phyloP scores from a whole-genome alignment of 2,888 invertebrate genomes.

The Idaea aversata region DNA sequence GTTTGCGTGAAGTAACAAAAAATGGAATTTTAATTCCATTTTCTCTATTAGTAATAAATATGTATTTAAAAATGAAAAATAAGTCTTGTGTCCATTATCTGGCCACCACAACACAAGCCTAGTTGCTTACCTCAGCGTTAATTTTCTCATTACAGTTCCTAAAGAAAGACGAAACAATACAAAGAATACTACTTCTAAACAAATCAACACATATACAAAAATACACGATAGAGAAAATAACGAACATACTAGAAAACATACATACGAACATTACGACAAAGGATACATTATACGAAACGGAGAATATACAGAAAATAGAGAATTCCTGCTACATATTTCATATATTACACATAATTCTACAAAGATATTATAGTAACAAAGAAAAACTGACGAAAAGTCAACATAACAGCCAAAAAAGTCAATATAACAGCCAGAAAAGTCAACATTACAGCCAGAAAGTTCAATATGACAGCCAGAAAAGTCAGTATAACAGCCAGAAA shows the following conservation, averaged over 20 bases:
- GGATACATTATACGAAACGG: slow-evolving; percentile 43
- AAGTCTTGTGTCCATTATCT: too few relatives aligned
- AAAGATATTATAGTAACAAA: slow-evolving; percentile 38
- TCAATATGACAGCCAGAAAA: not conserved
- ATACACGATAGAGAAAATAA: slow-evolving; percentile 57
- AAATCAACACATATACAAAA: slow-evolving; percentile 57
- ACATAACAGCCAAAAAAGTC: slow-evolving; percentile 27
- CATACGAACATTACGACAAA: slow-evolving; percentile 33
- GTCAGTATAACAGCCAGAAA: slow-evolving; percentile 23
- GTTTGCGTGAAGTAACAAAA: too few relatives aligned
- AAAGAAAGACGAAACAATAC: slow-evolving; percentile 53
- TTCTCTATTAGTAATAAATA: too few relatives aligned
- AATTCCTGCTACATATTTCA: slow-evolving; percentile 59
- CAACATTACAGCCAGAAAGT: slow-evolving; percentile 24
- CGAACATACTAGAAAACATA: slow-evolving; percentile 39
- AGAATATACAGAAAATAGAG: slow-evolving; percentile 44
- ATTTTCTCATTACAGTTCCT: slow-evolving; percentile 38
- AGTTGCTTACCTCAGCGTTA: too few relatives aligned
- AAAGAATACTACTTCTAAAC: slow-evolving; percentile 54
- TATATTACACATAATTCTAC: slow-evolving; percentile 51
- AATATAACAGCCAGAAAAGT: slow-evolving; percentile 5
- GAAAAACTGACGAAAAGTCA: slow-evolving; percentile 10
- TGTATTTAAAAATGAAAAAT: too few relatives aligned
- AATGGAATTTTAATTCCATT: too few relatives aligned
- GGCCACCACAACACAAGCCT: too few relatives aligned